phyloP scores from a whole-genome alignment of 30 jellyfish, hydroid and myxozoan genomes.

The Pseudorhiza aurosa region DNA sequence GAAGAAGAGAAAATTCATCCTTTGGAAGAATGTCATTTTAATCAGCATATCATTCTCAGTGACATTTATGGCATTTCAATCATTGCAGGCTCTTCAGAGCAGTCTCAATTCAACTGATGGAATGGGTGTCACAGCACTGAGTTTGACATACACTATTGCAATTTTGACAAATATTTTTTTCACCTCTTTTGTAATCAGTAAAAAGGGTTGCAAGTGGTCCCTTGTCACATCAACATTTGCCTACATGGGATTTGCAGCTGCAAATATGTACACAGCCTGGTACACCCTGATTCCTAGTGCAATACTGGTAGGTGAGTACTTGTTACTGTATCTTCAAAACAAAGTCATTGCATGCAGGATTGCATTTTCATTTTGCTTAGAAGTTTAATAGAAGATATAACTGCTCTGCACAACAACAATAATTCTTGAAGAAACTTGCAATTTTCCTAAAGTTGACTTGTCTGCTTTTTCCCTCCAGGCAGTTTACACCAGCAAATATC shows the following conservation, averaged over 20 bases:
- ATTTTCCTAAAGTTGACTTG: too few species aligned
- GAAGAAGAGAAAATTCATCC: slow-evolving; percentile 20
- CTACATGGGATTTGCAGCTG: slow-evolving; percentile 41
- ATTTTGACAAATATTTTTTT: slow-evolving; percentile 19
- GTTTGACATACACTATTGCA: slow-evolving; percentile 22
- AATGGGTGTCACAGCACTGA: slow-evolving; percentile 49
- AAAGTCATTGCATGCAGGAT: neutral
- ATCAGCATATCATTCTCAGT: slow-evolving; percentile 35
- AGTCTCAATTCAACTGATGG: slow-evolving; percentile 47
- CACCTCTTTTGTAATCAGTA: slow-evolving; percentile 33
- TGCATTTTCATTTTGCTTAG: too few species aligned
- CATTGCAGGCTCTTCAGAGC: slow-evolving; percentile 55
- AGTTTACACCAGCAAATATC: too few species aligned
- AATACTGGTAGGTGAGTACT: slow-evolving; percentile 38
- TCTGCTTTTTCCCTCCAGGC: too few species aligned
- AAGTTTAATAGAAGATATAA: too few species aligned
- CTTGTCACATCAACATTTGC: slow-evolving; percentile 13
- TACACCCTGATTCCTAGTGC: slow-evolving; percentile 56
- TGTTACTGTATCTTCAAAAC: neutral
- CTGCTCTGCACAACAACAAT: too few species aligned
- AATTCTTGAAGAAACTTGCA: too few species aligned
- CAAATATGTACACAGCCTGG: slow-evolving; percentile 57
- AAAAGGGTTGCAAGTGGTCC: slow-evolving; percentile 48
- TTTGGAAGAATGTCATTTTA: slow-evolving; percentile 40
- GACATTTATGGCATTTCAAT: slow-evolving; percentile 54